Base-by-base conservation (phyloP, 2,888 invertebrate genomes). In the Invenusta paracnida region DNA sequence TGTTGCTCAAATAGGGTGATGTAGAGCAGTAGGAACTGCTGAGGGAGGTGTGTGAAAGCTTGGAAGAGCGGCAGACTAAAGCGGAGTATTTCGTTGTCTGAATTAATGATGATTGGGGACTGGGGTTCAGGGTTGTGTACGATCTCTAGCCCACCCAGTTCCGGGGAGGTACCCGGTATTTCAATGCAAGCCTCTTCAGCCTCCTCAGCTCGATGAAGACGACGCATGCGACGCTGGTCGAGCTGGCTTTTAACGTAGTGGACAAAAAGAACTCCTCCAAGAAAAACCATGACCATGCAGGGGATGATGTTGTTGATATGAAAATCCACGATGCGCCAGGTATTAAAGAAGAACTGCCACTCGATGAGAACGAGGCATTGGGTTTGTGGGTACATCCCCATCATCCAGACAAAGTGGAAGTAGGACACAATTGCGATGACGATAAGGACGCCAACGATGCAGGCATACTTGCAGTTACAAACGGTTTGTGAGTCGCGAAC, bases 381-480 rank as follows among this genome's bases (percentile, higher is more conserved):
- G 11, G 11, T 73, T 23, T 73, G 73, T 2, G 73, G 73, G 27
- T n/a, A 73, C 73, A 73, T 73, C 23, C 73, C 73, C 73, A 73
- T 73, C 73, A 73, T 73, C 73, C 73, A 73, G 27, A 73, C 73
- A 73, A 73, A 73, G 27, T 73, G 73, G 23, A 73, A 73, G 73
- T 73, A 73, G 17, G 73, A 73, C 73, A 73, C 73, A 25, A 73
- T 73, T n/a, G 73, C 73, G 27, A 73, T 73, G 11, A 73, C 73
- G 2, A 73, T 25, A 73, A 73, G 73, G 17, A 73, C 73, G 23
- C 73, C 73, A 73, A 73, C 73, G 5, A 73, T 73, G 73, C 73
- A 73, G 25, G 73, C 73, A 23, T 73, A 73, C 73, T 73, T 73
- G 25, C 73, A 73, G 73, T 73, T 73, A 73, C 73, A 73, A 23